phyloP scores from a whole-genome alignment of 2,888 invertebrate species.

The Argyresthia albistria region DNA sequence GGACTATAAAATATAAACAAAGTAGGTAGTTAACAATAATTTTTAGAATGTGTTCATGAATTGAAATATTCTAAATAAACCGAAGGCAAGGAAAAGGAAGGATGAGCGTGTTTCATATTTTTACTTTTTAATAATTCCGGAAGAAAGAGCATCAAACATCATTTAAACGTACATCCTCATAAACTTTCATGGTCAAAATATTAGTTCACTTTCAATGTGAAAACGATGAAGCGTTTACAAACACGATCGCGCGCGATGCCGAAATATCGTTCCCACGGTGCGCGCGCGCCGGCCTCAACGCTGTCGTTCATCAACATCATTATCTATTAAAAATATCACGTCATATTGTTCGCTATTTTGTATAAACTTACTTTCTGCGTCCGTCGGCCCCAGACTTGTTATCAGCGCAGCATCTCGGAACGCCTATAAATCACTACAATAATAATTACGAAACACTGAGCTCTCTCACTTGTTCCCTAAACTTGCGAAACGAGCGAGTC shows the following conservation, averaged over 20 bases:
- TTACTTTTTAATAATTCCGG: too few relatives aligned
- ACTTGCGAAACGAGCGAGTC: slow-evolving; percentile 17
- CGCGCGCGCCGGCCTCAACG: slow-evolving; percentile 34
- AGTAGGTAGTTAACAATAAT: too few relatives aligned
- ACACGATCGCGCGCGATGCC: slow-evolving; percentile 44
- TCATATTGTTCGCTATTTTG: slow-evolving; percentile 69
- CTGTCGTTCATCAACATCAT: slow-evolving; percentile 68
- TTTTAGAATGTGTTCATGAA: too few relatives aligned
- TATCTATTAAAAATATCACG: slow-evolving; percentile 71
- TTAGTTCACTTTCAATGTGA: not conserved
- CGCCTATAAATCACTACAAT: slow-evolving; percentile 58
- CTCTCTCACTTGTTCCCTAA: slow-evolving; percentile 23
- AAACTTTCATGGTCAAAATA: too few relatives aligned
- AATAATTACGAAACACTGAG: slow-evolving; percentile 48
- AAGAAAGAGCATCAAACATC: too few relatives aligned
- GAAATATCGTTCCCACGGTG: slow-evolving; percentile 67
- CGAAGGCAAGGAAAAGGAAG: too few relatives aligned
- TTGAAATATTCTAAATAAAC: too few relatives aligned
- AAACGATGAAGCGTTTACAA: slow-evolving; percentile 30
- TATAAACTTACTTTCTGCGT: slow-evolving; percentile 59
- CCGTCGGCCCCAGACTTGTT: slow-evolving; percentile 28
- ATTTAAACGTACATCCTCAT: too few relatives aligned
- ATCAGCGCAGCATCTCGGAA: slow-evolving; percentile 52
- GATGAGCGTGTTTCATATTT: too few relatives aligned
- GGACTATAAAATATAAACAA: too few relatives aligned